Evolutionary conservation across 1,140 invertebrate species (phyloP).

Genomic region (Zaprionus capensis): DNA sequence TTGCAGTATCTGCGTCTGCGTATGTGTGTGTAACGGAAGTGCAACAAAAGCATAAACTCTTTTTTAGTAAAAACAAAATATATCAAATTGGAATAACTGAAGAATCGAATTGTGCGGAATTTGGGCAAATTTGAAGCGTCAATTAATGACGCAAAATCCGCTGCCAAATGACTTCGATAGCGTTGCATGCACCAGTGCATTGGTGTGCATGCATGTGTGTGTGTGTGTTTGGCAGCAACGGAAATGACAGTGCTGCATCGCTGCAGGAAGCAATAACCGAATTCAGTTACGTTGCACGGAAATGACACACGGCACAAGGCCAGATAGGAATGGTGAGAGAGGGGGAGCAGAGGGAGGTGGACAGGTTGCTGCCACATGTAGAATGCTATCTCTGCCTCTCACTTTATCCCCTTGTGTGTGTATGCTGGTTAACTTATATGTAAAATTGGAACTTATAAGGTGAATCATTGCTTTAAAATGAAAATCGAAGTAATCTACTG

Average conservation of each 20-base stretch:
- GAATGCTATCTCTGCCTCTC: not conserved
- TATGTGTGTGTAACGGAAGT: conserved; percentile 24
- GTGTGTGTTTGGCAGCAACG: conserved; percentile 50
- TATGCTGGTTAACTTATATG: conserved; percentile 23
- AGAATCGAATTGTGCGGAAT: conserved; percentile 15
- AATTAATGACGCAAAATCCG: conserved; percentile 53
- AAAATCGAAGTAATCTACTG: not conserved
- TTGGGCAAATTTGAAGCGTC: conserved; percentile 39
- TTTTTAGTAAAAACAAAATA: conserved; percentile 44
- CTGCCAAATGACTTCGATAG: conserved; percentile 43
- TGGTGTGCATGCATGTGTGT: conserved; percentile 3
- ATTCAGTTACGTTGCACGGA: conserved; percentile 66
- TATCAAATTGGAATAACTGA: conserved; percentile 15
- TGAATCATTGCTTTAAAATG: not conserved
- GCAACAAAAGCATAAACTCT: conserved; percentile 23
- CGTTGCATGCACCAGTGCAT: not conserved
- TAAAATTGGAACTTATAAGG: conserved; percentile 4
- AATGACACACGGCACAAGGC: conserved; percentile 51
- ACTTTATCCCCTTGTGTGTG: not conserved
- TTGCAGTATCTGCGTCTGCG: not conserved
- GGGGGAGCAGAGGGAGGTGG: conserved; percentile 6
- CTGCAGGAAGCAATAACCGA: conserved; percentile 63
- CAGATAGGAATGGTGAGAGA: not conserved
- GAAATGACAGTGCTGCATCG: conserved; percentile 62
- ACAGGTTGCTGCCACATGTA: conserved; percentile 18